Evolutionary conservation across 1,140 invertebrate genomes (phyloP), one percentile per base, ranked within the genome.

Genomic region (Ylistrum balloti): DNA sequence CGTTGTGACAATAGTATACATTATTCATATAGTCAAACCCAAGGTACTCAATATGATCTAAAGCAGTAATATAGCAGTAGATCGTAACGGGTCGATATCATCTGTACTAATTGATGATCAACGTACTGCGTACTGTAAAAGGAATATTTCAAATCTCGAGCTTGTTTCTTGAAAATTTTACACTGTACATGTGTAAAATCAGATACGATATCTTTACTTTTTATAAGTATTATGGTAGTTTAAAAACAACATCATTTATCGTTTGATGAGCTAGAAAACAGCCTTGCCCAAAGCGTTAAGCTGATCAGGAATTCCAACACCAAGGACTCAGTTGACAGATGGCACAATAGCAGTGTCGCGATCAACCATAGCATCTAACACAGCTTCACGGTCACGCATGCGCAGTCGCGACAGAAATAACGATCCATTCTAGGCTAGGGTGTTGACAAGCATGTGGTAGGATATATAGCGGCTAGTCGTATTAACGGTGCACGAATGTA

Each of bases 321-420:
- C 56, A 74, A 28, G 56, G 56, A 74, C n/a, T 74, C 56, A 17
- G 56, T 74, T 74, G 56, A 74, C 56, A 74, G 56, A 74, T 74
- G 56, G 56, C n/a, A 74, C 56, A 74, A 74, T 74, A 74, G 56
- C 22, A n/a, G 56, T 74, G 56, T 74, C 56, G 56, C 56, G 20
- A 74, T 74, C 22, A 74, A 74, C 22, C 56, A 74, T 74, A 28
- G 56, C 56, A 74, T 74, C 56, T 28, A 74, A 74, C 56, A 74
- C 56, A 74, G 56, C 56, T 74, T 74, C 56, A 28, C n/a, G 56
- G 56, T 74, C 56, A 74, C 56, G 56, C 56, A 28, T 74, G 56
- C 56, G 56, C 56, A 74, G 22, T 74, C 56, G 28, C 5, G 56
- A 74, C 56, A 74, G 28, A 74, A 74, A 74, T 74, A 74, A 74